Base-by-base conservation (phyloP, 2,797 vertebrate species). In the Phoxinus dragarum region DNA sequence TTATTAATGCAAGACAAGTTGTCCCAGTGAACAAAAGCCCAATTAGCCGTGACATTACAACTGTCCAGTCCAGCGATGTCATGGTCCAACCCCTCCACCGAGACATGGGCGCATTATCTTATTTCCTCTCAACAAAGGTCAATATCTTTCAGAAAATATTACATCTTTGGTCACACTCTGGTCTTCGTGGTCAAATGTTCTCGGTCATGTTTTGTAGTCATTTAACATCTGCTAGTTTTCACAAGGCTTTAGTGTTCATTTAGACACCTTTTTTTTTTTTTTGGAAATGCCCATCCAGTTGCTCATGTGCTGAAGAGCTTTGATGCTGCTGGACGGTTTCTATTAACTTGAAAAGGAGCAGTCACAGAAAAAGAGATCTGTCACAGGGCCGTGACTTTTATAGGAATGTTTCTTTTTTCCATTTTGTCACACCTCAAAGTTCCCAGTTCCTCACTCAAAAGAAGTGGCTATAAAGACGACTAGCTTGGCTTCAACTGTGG, bases 221-320 rank as follows among this genome's bases (percentile, higher is more conserved):
- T 81, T 88, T 81, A 87, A 93, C 92, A 93, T 92, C 91, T 93
- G 92, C 86, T 49, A 68, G 23, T 74, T 64, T 84, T 90, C 68
- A 68, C 11, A 85, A 67, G 64, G 64, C 21, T 68, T 6, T 67
- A 47, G 36, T 6, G 27, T 16, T 47, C 8, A 83, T 86, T 72
- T 38, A 75, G 19, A 19, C 75, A 47, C 74, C 67, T 90, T 83
- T 84, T 76, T 27, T 27, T 27, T 27, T 80, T 14, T 14, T 34
- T 9, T 27, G n/a, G 7, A 72, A 66, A 27, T 31, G 59, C 1
- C 49, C 34, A 12, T 74, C 17, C 61, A 34, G 14, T 77, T 78
- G 38, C n/a, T 59, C 49, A 71, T 49, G 5, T 61, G 38, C 19
- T 40, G 6, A 79, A 71, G 27, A 49, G 21, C 66, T 79, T 79